Evolutionary conservation across 2,888 invertebrate species (phyloP).

Genomic region (Drosophila birchii): DNA sequence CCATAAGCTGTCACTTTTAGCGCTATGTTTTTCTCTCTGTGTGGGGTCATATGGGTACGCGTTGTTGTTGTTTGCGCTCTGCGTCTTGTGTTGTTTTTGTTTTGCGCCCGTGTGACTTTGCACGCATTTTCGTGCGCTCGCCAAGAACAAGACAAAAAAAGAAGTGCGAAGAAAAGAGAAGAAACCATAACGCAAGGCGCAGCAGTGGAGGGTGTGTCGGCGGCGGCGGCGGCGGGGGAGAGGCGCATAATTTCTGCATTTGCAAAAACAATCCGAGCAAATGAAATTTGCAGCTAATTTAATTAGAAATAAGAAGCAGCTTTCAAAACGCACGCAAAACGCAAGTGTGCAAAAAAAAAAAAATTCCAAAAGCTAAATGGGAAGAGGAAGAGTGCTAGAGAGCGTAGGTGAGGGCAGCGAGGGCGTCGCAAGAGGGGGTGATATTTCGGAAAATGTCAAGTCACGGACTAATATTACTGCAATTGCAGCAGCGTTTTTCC

Average conservation of each 20-base stretch:
- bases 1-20: no score
- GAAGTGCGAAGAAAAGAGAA: slow-evolving; percentile 17
- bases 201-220: slow-evolving; percentile 50
- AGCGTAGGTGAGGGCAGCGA: slow-evolving; percentile 41
- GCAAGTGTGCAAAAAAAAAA: slow-evolving; percentile 53
- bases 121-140: slow-evolving; percentile 63
- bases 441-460: slow-evolving; percentile 71
- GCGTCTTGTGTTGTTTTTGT: slow-evolving; percentile 58
- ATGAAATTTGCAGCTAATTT: slow-evolving; percentile 68
- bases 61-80: slow-evolving; percentile 50
- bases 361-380: slow-evolving; percentile 42
- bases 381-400: slow-evolving; percentile 46
- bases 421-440: slow-evolving; percentile 21
- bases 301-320: slow-evolving; percentile 73
- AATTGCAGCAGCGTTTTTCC: slow-evolving; percentile 35
- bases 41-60: slow-evolving; percentile 41
- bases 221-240: slow-evolving; percentile 8
- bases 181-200: slow-evolving; percentile 41
- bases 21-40: slow-evolving; percentile 19
- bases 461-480: slow-evolving; percentile 65
- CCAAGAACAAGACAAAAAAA: slow-evolving; percentile 33
- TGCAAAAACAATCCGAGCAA: slow-evolving; percentile 43
- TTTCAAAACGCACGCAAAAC: slow-evolving; percentile 46
- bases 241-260: slow-evolving; percentile 50
- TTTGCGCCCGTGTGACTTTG: slow-evolving; percentile 52